phyloP scores from a whole-genome alignment of 2,113 vertebrate species.

The Megalops atlanticus region DNA sequence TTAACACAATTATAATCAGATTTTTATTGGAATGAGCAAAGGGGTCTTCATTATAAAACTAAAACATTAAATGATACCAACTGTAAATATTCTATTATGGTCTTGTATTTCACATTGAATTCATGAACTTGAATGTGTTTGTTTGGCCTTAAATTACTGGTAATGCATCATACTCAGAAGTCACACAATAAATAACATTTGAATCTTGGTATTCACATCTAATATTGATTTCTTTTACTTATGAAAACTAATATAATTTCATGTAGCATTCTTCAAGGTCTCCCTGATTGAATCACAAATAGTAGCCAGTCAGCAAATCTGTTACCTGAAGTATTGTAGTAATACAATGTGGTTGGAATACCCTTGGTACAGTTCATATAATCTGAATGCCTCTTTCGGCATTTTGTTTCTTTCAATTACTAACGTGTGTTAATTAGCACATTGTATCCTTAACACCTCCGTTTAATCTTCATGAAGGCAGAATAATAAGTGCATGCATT shows the following conservation, averaged over 20 bases:
- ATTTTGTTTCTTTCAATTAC: background rate
- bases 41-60: background rate
- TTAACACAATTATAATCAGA: background rate
- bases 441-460: background rate
- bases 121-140: slow-evolving; percentile 2
- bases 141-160: slow-evolving; percentile 18
- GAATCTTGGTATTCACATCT: slow-evolving; percentile 53
- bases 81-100: background rate
- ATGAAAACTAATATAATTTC: slow-evolving; percentile 61
- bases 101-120: slow-evolving; percentile 3
- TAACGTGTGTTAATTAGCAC: background rate
- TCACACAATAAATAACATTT: slow-evolving; percentile 56
- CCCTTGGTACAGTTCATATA: background rate
- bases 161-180: slow-evolving; percentile 42
- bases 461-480: background rate
- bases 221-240: slow-evolving; percentile 59
- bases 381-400: background rate
- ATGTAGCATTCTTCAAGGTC: slow-evolving; percentile 49
- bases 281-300: slow-evolving; percentile 33
- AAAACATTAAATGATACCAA: background rate
- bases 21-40: background rate
- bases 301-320: slow-evolving; percentile 27
- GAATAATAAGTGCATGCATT: background rate
- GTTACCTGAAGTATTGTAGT: slow-evolving; percentile 9
- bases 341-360: too few relatives aligned